Conservation (phyloP, 2,888 invertebrate species). For the Mantis religiosa region DNA sequence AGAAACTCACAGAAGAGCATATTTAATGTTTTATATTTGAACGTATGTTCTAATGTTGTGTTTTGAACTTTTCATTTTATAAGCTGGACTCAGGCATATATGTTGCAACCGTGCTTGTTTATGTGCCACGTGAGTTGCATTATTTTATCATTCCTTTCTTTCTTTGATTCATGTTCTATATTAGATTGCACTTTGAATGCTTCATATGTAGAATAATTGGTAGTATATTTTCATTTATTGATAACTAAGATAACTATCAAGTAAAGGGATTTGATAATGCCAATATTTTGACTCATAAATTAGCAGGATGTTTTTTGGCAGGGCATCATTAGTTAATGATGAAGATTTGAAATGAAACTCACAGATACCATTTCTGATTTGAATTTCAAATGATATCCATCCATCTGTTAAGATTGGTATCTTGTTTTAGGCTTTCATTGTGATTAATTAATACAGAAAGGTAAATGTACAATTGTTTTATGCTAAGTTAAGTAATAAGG, state of each 20-base stretch:
- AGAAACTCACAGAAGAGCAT: constrained; percentile 14
- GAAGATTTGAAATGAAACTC: too few species aligned
- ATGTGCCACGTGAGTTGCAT: constrained; percentile 42
- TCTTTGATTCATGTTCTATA: background rate
- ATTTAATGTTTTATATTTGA: background rate
- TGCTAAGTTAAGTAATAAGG: too few species aligned
- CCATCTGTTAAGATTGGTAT: background rate
- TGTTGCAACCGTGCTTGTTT: constrained; percentile 43
- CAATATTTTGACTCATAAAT: too few species aligned
- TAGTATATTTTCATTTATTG: background rate
- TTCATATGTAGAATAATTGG: background rate
- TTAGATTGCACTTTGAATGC: constrained; percentile 6
- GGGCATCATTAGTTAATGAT: too few species aligned
- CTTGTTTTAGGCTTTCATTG: background rate
- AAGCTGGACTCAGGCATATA: constrained; percentile 45
- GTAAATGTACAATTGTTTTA: too few species aligned
- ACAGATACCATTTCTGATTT: too few species aligned
- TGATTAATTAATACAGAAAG: too few species aligned
- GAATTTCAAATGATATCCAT: background rate
- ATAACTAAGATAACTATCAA: background rate
- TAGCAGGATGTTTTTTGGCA: too few species aligned
- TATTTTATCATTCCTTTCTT: constrained; percentile 5
- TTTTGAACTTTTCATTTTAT: constrained; percentile 28
- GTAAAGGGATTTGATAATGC: background rate
- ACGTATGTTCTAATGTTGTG: constrained; percentile 14